Percentiles rank a stretch among this genome's conserved stretches.
phyloP scores from a whole-genome alignment of 2,113 vertebrate species.

The Enhydra lutris region DNA sequence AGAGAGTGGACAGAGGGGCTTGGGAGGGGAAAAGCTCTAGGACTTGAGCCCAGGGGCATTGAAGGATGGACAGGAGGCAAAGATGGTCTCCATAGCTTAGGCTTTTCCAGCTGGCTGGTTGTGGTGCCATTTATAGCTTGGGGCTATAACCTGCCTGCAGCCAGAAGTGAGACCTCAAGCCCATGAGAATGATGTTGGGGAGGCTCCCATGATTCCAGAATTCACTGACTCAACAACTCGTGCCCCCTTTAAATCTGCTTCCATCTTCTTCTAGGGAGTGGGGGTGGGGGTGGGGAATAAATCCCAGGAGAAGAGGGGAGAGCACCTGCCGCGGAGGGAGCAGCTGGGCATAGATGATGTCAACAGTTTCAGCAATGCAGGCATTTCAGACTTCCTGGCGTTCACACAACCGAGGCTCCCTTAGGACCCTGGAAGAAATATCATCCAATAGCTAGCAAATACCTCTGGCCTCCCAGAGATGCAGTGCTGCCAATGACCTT shows the following conservation, averaged over 20 bases:
- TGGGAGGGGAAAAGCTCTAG: background rate
- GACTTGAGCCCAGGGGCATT: background rate
- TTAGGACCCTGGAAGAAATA: conserved; percentile 45
- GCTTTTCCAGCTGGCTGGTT: too few relatives aligned
- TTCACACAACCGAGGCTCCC: background rate
- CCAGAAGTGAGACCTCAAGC: background rate
- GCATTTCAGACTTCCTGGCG: background rate
- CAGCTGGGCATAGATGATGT: background rate
- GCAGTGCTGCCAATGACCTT: conserved; percentile 15
- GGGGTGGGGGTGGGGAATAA: background rate
- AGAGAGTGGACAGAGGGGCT: background rate
- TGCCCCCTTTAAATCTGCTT: background rate
- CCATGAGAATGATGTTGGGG: background rate
- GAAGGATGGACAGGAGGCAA: background rate
- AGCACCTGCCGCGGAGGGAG: background rate
- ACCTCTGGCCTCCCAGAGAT: background rate
- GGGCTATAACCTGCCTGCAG: background rate
- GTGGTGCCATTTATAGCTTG: too few relatives aligned
- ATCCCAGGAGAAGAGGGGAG: background rate
- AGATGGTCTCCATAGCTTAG: background rate
- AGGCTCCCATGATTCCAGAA: background rate
- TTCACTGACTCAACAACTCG: background rate
- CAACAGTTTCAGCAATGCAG: background rate
- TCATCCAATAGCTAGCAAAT: conserved; percentile 56
- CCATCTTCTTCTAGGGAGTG: background rate